A percentile compares a stretch with the other conserved stretches of the same genome.
Conservation (phyloP, 2,797 vertebrate species). For the Tapera naevia region DNA sequence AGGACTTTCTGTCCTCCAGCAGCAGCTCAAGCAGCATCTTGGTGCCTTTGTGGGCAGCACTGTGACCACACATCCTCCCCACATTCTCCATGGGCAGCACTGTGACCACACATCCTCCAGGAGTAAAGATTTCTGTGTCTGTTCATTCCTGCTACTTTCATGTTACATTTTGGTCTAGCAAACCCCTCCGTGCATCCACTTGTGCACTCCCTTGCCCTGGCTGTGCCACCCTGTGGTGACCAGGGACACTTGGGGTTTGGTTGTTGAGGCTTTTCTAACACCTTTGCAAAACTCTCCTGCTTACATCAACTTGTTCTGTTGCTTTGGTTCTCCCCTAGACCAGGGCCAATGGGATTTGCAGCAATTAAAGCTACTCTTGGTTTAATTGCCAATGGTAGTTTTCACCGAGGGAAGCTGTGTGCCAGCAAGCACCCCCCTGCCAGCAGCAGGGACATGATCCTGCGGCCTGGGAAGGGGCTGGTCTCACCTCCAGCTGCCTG, state of each 20-base stretch:
- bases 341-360: background rate
- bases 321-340: background rate
- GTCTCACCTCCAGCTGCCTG: no score
- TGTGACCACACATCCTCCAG: fast-evolving
- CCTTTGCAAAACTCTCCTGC: background rate
- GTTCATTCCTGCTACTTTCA: background rate
- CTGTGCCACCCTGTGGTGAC: background rate
- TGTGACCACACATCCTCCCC: fast-evolving
- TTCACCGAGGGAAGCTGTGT: no score
- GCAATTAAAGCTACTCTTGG: background rate
- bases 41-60: fast-evolving
- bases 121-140: fast-evolving
- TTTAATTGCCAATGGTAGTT: no score
- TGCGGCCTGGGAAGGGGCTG: fast-evolving
- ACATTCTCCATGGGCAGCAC: fast-evolving
- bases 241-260: background rate
- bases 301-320: no score
- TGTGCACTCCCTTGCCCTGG: no score
- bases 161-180: no score
- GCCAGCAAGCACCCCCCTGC: background rate
- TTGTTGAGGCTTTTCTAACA: background rate
- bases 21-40: fast-evolving
- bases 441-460: background rate
- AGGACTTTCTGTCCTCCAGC: fast-evolving
- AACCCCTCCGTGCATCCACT: no score